Base-by-base conservation (phyloP, 2,888 invertebrate genomes). In the Coenonympha arcania region DNA sequence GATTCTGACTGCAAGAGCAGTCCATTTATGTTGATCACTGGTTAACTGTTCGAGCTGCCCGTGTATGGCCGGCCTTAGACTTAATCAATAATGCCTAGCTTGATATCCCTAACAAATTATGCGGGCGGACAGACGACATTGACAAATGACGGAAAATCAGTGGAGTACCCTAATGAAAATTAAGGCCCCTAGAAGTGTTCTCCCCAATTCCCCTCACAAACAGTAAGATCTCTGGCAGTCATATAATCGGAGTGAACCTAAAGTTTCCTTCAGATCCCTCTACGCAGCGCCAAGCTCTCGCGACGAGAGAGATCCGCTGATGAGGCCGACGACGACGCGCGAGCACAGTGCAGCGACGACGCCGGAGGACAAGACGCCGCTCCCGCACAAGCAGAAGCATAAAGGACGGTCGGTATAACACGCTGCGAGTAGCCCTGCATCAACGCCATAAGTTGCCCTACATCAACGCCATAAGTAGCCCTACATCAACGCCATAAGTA, bases 211-310 rank as follows among this genome's bases (percentile, higher is more conserved):
- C 11, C 6, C 6, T 20, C 31, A 46, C 6, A 4, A 20, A 18
- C n/a, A 20, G 37, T 37, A 33, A 49, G 22, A 16, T 44, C 57
- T 55, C 58, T 55, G 65, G 62, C 70, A 66, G 69, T 65, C 64
- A 66, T 72, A 66, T 69, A 71, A 70, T 69, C 62, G 58, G 67
- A 68, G 64, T 79, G 73, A 74, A 79, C 76, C 70, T 57, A 62
- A 77, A 81, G 79, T 63, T 70, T 83, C 68, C 76, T 82, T 60
- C 83, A 87, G 87, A 74, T 87, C 87, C 66, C 77, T 87, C 70
- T 87, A 87, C 78, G 81, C 78, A 62, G 78, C 73, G 52, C 70
- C 82, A 73, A 79, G 73, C 68, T 70, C 51, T 65, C 65, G 52
- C 68, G 78, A 70, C 70, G 79, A 71, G 66, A 73, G 54, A 60